A percentile compares a stretch with the other conserved stretches of the same genome.
phyloP scores from a whole-genome alignment of 2,888 invertebrate genomes.

The Eurytoma californica region DNA sequence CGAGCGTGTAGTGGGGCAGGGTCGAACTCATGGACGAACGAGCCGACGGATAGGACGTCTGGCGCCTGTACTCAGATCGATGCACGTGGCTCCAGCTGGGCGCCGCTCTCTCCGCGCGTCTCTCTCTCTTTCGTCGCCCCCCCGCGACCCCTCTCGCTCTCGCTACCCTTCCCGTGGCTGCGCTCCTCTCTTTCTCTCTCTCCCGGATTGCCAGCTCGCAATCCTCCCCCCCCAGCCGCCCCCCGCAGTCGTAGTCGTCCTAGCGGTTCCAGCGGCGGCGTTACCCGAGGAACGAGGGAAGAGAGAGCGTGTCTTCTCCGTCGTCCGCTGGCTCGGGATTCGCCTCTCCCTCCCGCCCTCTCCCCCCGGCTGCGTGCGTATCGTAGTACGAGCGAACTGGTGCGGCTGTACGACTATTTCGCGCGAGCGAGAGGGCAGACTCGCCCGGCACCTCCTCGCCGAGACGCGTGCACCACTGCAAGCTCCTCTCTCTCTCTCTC shows the following conservation, averaged over 20 bases:
- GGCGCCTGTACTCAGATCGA: constrained; percentile 75
- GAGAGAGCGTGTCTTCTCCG: background rate
- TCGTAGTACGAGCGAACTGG: constrained; percentile 2
- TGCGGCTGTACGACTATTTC: constrained; percentile 16
- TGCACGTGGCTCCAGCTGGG: constrained; percentile 75
- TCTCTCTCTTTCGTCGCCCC: constrained; percentile 64
- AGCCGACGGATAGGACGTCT: constrained; percentile 75
- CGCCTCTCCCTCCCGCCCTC: background rate
- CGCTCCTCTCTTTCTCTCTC: background rate
- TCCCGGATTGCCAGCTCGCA: background rate
- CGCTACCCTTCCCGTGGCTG: background rate
- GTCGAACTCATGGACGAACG: constrained; percentile 74
- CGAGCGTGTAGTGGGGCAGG: constrained; percentile 67
- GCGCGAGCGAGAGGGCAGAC: background rate
- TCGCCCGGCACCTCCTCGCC: background rate
- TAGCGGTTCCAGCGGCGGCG: constrained; percentile 1
- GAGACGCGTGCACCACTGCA: background rate
- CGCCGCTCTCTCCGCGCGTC: constrained; percentile 74
- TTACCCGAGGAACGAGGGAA: background rate
- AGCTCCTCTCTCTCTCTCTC: no score
- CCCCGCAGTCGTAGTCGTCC: constrained; percentile 8
- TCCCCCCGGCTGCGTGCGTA: background rate
- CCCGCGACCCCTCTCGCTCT: background rate
- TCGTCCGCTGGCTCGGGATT: constrained; percentile 17
- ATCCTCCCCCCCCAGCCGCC: background rate